Conservation (phyloP, 1,140 invertebrate species). For the Copidosoma floridanum region DNA sequence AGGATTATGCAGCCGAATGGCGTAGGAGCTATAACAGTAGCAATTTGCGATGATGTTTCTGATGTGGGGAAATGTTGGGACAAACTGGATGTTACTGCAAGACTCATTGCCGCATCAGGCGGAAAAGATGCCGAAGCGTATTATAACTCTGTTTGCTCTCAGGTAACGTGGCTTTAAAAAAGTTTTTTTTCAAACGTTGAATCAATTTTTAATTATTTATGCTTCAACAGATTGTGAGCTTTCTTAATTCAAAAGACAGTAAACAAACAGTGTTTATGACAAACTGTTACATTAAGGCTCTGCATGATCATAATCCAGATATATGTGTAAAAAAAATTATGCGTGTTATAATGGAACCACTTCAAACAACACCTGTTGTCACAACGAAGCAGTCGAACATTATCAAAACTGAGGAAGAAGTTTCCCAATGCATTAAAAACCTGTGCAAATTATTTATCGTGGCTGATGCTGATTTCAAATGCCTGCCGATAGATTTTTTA, state of each 20-base stretch:
- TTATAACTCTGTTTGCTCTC: conserved; percentile 51
- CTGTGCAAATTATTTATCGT: conserved; percentile 48
- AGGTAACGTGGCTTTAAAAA: conserved; percentile 38
- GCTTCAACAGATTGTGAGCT: too few relatives aligned
- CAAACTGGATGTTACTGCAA: conserved; percentile 65
- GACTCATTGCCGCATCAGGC: conserved; percentile 62
- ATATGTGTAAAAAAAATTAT: conserved; percentile 50
- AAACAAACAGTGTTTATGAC: conserved; percentile 55
- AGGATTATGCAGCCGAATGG: conserved; percentile 62
- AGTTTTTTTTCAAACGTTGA: background rate
- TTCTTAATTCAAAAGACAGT: conserved; percentile 48
- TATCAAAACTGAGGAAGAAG: conserved; percentile 36
- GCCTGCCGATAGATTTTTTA: conserved; percentile 41
- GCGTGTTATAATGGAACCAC: conserved; percentile 49
- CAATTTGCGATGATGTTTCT: conserved; percentile 64
- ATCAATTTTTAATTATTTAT: conserved; percentile 8
- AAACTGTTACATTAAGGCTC: conserved; percentile 56
- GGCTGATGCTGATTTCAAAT: conserved; percentile 46
- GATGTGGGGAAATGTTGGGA: conserved; percentile 62
- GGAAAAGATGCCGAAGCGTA: conserved; percentile 55
- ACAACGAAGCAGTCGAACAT: conserved; percentile 1
- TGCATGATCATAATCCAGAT: conserved; percentile 56
- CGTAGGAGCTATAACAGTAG: conserved; percentile 60
- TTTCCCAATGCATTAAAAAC: conserved; percentile 46
- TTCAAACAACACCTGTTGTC: conserved; percentile 34